Percentiles rank a stretch among this genome's conserved stretches.
Conservation (phyloP, 2,797 vertebrate genomes). For the Coracias cyanogaster region DNA sequence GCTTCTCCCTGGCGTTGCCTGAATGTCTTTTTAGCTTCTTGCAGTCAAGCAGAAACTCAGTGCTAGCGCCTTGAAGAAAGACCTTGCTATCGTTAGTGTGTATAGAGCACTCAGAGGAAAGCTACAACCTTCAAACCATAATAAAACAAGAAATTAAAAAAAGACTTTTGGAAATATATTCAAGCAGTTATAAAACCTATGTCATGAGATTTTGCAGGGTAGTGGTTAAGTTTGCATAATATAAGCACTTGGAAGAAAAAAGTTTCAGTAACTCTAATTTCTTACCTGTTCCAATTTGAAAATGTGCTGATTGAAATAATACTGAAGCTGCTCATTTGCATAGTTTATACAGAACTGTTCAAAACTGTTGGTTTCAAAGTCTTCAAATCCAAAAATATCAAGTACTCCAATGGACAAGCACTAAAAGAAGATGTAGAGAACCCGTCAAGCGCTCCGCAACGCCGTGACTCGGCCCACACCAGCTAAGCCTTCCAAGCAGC, state of each 20-base stretch:
- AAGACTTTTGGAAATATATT: not conserved
- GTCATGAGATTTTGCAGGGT: not conserved
- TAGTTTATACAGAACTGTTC: slow-evolving; percentile 99
- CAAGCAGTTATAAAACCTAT: not conserved
- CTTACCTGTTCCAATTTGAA: slow-evolving; percentile 97
- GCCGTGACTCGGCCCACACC: not conserved
- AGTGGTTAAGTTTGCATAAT: not conserved
- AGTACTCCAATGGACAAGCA: slow-evolving; percentile 96
- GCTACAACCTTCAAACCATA: not conserved
- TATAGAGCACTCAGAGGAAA: not conserved
- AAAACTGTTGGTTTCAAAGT: slow-evolving; percentile 98
- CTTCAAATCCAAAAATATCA: slow-evolving; percentile 98
- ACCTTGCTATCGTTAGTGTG: not conserved
- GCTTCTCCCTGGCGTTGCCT: not conserved
- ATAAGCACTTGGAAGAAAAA: not conserved
- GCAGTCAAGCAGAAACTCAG: not conserved
- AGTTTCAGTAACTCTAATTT: not conserved
- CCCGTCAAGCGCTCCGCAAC: not conserved
- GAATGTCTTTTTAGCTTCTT: not conserved
- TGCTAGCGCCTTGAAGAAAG: not conserved
- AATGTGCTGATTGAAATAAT: slow-evolving; percentile 99
- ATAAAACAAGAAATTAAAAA: not conserved
- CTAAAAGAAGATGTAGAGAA: slow-evolving; percentile 73
- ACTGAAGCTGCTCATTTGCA: slow-evolving; percentile 97
- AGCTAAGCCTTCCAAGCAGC: not conserved